Conservation (phyloP, 2,797 vertebrate species). For the Artibeus lituratus region DNA sequence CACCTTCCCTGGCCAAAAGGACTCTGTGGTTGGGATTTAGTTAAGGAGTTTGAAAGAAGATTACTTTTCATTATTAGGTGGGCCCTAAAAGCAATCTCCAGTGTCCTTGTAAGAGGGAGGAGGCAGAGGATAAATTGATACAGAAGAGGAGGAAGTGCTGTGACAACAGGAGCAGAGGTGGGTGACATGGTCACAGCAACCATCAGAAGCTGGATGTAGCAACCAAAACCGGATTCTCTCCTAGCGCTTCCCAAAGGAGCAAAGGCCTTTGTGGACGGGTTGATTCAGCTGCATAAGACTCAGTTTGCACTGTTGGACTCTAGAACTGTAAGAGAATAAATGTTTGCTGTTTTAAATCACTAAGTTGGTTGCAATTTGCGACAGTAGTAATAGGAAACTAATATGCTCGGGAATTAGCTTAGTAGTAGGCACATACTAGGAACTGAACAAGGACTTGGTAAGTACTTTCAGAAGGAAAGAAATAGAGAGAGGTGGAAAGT, state of each 20-base stretch:
- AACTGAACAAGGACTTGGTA: neutral
- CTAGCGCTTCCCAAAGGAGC: neutral
- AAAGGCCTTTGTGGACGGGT: neutral
- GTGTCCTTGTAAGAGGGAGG: neutral
- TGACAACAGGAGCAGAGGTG: neutral
- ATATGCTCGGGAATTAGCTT: neutral
- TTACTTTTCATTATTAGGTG: neutral
- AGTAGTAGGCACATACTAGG: neutral
- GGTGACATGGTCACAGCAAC: neutral
- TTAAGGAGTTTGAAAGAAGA: neutral
- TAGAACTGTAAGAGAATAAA: neutral
- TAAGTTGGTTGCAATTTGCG: neutral
- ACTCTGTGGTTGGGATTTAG: neutral
- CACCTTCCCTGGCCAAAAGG: neutral
- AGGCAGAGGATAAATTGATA: neutral
- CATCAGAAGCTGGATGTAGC: neutral
- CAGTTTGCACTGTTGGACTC: neutral
- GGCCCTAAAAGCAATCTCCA: neutral
- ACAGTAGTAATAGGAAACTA: neutral
- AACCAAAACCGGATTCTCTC: accelerated
- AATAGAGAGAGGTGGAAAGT: neutral
- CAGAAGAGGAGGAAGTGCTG: neutral
- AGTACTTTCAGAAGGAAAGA: neutral
- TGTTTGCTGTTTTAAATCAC: neutral
- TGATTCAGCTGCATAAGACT: neutral